Percentiles rank a stretch among this genome's conserved stretches.
Conservation (phyloP, 2,797 vertebrate species). For the Astyanax mexicanus region DNA sequence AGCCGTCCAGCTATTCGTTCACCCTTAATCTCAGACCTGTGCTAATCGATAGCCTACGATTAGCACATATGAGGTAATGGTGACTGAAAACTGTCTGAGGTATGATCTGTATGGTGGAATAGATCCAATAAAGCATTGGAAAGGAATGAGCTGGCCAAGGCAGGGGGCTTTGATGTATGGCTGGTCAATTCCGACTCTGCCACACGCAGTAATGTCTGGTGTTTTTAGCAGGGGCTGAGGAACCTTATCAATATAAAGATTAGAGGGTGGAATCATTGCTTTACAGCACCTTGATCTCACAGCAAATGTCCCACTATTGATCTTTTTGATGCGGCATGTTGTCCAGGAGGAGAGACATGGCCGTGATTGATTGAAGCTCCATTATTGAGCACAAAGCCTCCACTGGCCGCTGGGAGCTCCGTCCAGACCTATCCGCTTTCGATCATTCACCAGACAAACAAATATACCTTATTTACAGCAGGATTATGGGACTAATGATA, state of each 20-base stretch:
- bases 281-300: constrained; percentile 46
- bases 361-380: constrained; percentile 45
- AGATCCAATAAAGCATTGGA: neutral
- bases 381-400: constrained; percentile 32
- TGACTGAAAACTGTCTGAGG: too few species aligned
- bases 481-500: too few species aligned
- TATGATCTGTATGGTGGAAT: neutral
- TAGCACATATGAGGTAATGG: neutral
- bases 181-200: neutral
- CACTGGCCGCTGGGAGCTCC: constrained; percentile 15
- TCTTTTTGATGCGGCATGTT: constrained; percentile 34
- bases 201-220: neutral
- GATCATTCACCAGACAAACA: too few species aligned
- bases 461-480: too few species aligned
- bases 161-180: neutral
- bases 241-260: constrained; percentile 42
- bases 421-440: neutral
- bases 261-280: constrained; percentile 29
- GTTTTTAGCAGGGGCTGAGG: constrained; percentile 4
- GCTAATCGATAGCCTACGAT: too few species aligned
- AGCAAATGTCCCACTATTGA: constrained; percentile 54
- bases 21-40: too few species aligned
- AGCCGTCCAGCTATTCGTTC: too few species aligned
- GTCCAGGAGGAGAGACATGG: constrained; percentile 40
- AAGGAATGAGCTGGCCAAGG: neutral